Conservation (phyloP, 2,113 vertebrate species). For the Ictalurus punctatus region DNA sequence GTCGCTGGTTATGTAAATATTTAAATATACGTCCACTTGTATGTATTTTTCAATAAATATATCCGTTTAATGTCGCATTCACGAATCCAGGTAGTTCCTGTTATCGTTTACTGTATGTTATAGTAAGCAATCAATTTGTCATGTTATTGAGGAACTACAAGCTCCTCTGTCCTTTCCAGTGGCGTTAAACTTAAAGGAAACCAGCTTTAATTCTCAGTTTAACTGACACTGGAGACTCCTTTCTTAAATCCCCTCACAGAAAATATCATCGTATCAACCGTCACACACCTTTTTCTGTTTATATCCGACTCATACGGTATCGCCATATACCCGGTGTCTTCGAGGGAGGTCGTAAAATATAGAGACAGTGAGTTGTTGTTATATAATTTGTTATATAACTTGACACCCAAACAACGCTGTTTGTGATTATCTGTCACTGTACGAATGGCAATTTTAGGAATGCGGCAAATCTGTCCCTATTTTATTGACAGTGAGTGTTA, state of each 20-base stretch:
- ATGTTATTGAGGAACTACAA: neutral
- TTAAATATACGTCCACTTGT: neutral
- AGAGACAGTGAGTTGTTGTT: neutral
- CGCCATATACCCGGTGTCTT: neutral
- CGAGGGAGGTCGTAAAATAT: no score
- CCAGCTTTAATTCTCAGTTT: no score
- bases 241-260: neutral
- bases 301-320: neutral
- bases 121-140: no score
- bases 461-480: no score
- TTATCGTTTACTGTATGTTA: neutral
- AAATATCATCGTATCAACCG: neutral
- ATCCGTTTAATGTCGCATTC: neutral
- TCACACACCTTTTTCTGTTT: neutral
- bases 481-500: no score
- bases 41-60: neutral
- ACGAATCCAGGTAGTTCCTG: neutral
- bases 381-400: no score
- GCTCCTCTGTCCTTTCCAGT: neutral
- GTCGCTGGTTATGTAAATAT: neutral
- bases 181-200: no score
- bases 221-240: neutral
- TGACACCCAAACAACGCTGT: no score
- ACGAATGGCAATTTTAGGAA: no score
- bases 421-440: no score